phyloP scores from a whole-genome alignment of 2,888 invertebrate genomes.

The Xestia xanthographa region DNA sequence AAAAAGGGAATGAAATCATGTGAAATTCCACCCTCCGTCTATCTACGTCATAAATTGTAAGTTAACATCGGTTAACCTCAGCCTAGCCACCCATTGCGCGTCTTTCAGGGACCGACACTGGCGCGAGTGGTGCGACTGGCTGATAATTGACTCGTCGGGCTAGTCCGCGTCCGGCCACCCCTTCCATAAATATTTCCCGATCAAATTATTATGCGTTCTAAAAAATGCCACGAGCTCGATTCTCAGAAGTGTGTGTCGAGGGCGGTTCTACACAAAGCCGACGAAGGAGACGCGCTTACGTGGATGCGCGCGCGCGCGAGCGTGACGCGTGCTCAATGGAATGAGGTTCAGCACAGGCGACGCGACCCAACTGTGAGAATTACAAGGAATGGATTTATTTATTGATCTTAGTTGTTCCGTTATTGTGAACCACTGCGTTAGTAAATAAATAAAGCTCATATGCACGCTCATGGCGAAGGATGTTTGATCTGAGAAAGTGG shows the following conservation, averaged over 20 bases:
- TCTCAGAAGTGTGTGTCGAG: constrained; percentile 85
- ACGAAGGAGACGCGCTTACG: constrained; percentile 75
- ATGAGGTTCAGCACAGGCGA: constrained; percentile 85
- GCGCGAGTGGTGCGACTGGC: constrained; percentile 74
- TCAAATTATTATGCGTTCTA: constrained; percentile 89
- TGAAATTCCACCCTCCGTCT: constrained; percentile 83
- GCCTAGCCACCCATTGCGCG: constrained; percentile 85
- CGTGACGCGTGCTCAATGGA: constrained; percentile 83
- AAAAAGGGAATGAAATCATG: constrained; percentile 77
- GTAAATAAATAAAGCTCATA: constrained; percentile 83
- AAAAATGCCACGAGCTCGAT: constrained; percentile 89
- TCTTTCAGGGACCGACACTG: constrained; percentile 80
- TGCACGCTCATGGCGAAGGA: constrained; percentile 65
- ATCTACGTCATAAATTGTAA: constrained; percentile 85
- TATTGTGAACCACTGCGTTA: constrained; percentile 79
- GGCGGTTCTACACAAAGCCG: constrained; percentile 88
- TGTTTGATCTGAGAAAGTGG: constrained; percentile 73
- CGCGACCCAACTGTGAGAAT: constrained; percentile 87
- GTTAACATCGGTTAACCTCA: constrained; percentile 77
- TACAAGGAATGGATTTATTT: constrained; percentile 89
- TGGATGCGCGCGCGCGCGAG: constrained; percentile 66
- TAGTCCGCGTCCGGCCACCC: constrained; percentile 86
- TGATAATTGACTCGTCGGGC: constrained; percentile 89
- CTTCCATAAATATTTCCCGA: constrained; percentile 90
- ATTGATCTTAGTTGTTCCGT: constrained; percentile 88